A percentile compares a stretch with the other conserved stretches of the same genome.
These are phyloP conservation scores for Sphenodon punctatus DNA, from an alignment of 2,797 vertebrate species.

Conservation along the genomic window DNA sequence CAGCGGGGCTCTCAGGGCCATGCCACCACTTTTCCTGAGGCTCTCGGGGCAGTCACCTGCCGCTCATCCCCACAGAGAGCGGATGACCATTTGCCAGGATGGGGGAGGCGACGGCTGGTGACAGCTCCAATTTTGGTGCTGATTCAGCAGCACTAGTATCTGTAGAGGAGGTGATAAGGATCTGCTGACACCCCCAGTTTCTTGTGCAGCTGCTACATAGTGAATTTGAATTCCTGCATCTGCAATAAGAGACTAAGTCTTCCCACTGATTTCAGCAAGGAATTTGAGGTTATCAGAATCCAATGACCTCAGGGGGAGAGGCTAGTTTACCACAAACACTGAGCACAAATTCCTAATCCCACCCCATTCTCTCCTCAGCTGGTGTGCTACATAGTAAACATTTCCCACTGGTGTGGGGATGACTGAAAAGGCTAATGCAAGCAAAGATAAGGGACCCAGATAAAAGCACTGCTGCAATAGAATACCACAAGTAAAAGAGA, in stretches of 20 bases:
- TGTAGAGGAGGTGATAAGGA: accelerated
- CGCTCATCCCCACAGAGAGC: too few species aligned
- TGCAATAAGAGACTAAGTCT: neutral
- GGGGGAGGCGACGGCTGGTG: neutral
- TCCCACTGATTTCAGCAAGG: accelerated
- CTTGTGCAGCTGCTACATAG: too few species aligned
- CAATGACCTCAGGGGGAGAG: neutral
- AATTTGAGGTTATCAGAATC: neutral
- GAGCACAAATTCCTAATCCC: neutral
- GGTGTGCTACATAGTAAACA: accelerated
- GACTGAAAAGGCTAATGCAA: neutral
- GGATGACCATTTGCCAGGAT: neutral
- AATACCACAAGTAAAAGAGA: neutral
- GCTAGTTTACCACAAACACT: neutral
- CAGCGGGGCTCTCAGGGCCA: too few species aligned
- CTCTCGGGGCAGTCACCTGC: too few species aligned
- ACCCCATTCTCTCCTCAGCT: neutral
- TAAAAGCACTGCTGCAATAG: neutral
- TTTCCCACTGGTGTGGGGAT: neutral
- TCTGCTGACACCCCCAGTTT: neutral
- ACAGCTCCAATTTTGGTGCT: neutral
- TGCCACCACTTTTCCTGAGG: too few species aligned
- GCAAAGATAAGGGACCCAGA: neutral
- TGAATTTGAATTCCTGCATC: neutral
- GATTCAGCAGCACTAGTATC: accelerated